Evolutionary conservation across 2,797 vertebrate genomes (phyloP), one percentile per base, ranked within the genome.

Genomic region (Anableps anableps): DNA sequence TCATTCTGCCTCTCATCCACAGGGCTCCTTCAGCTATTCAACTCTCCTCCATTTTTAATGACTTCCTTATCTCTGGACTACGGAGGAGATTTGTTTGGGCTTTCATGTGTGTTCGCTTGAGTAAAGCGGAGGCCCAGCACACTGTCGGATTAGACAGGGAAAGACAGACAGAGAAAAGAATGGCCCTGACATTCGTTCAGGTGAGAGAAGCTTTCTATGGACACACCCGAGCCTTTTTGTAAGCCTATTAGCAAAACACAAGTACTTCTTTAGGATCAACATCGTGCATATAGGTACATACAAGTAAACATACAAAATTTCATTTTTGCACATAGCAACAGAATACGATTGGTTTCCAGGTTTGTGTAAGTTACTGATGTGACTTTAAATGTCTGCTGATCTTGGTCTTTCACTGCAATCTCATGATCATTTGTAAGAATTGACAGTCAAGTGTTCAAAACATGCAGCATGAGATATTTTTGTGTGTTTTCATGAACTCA

Each of bases 11-110:
- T 86, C 91, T 87, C 90, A 89, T 93, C 93, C 92, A 87, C 82
- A 19, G 75, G 83, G 89, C 88, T 93, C 88, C 83, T 88, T 90
- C 89, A 91, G 90, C 93, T 92, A 93, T 94, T 94, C 93, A 94
- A 86, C 93, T 91, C 86, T 92, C 91, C 92, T 92, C 88, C 88
- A 94, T 93, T 94, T 95, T 95, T 96, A 95, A 95, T 95, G 94
- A 93, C 94, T 95, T 94, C 92, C 94, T 94, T 95, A 95, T 95
- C 95, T 92, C 90, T 76, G 86, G 87, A 91, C 92, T 82, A 92
- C 91, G 93, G 85, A 91, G 90, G 90, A 92, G 91, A 91, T 94
- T 94, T 94, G 94, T 95, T 94, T 95, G 93, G 93, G 94, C 94
- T 94, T 94, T 94, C 88, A 93, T 94, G 89, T 94, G 89, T 82